Conservation (phyloP, 2,113 vertebrate genomes). For the Coptodon bakossiorum region DNA sequence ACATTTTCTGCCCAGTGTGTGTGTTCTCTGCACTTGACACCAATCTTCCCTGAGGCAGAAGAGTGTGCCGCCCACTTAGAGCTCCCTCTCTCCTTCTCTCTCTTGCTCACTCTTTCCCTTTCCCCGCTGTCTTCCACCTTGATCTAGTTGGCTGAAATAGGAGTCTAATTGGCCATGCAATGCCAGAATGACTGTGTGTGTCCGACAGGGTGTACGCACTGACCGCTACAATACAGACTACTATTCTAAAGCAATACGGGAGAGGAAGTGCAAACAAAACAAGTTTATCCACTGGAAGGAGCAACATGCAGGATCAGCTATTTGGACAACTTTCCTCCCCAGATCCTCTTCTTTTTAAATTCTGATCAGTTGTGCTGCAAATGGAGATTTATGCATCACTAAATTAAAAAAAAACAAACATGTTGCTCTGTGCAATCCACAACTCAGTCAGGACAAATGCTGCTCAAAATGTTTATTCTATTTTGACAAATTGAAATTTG, state of each 20-base stretch:
- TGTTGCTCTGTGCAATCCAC: not conserved
- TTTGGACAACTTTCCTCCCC: not conserved
- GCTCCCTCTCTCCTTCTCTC: not conserved
- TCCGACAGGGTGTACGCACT: not conserved
- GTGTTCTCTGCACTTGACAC: slow-evolving; percentile 53
- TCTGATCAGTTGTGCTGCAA: not conserved
- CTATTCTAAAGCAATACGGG: not conserved
- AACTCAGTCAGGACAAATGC: not conserved
- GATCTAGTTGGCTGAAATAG: slow-evolving; percentile 48
- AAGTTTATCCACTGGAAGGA: not conserved
- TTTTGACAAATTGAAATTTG: not conserved
- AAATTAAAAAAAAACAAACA: not conserved
- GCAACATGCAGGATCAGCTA: not conserved
- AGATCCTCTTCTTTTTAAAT: not conserved
- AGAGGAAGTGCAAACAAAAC: not conserved
- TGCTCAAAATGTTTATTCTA: not conserved
- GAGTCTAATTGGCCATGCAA: slow-evolving; percentile 48
- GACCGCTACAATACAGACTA: not conserved
- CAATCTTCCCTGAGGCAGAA: slow-evolving; percentile 55
- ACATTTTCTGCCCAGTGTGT: slow-evolving; percentile 52
- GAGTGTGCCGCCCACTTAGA: slow-evolving; percentile 53
- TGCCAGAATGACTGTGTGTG: slow-evolving; percentile 9
- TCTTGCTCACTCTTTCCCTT: not conserved
- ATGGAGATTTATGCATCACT: not conserved
- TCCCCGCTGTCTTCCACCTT: slow-evolving; percentile 45